Evolutionary conservation across 2,888 invertebrate species (phyloP), one percentile per base, ranked within the genome.

Genomic region (Rugalucina vietnamica): DNA sequence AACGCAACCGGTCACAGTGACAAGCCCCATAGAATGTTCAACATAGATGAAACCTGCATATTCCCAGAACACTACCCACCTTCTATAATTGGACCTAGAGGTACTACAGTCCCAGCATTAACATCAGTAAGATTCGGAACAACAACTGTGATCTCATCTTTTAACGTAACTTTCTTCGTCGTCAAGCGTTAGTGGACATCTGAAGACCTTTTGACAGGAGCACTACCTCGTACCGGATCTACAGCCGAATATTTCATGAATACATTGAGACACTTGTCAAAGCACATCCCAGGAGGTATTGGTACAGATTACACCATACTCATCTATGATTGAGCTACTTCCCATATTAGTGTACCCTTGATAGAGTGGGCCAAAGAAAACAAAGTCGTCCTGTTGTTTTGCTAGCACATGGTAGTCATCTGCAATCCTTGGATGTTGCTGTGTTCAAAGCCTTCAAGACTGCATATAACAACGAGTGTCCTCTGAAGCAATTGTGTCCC

Each of bases 391-490:
- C 37, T 83, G 14, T 79, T 76, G 83, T 83, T 4, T n/a, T 83
- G 3, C 79, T 75, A 4, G 71, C 79, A 0, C 83, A 75, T 27
- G 76, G 50, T 0, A 72, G 65, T 18, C 79, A 79, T 32, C 24
- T 80, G 3, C 82, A 82, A 36, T 79, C 79, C 14, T 60, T 82
- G 2, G 83, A 83, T 65, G 65, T 83, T 1, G 75, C 65, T 0
- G n/a, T 65, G 0, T 76, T 83, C 57, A 79, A 78, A 0, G 81
- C 84, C 0, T 81, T 84, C n/a, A 80, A 84, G 39, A 65, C 3
- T 0, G 72, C 49, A 12, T 83, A 77, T 34, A 72, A 83, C 10
- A 27, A 18, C 12, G 74, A 70, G 18, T 69, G 70, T 65, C n/a
- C 76, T 0, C n/a, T n/a, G n/a, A n/a, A n/a, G n/a, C n/a, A n/a